Evolutionary conservation across 2,888 invertebrate species (phyloP).

Genomic region (Sphaerophoria rueppellii): DNA sequence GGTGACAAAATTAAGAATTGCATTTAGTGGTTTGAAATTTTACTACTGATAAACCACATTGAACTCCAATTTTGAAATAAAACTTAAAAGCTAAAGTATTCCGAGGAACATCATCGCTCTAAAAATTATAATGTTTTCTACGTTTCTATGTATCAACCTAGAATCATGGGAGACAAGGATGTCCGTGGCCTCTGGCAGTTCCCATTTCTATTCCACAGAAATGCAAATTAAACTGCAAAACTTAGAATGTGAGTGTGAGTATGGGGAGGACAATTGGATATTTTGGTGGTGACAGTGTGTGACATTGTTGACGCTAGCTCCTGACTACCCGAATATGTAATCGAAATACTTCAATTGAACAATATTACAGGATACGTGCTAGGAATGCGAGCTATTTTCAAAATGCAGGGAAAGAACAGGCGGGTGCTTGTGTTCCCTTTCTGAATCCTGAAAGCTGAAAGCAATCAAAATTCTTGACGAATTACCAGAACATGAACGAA

Average conservation of each 20-base stretch:
- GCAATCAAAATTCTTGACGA: conserved; percentile 74
- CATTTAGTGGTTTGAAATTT: no score
- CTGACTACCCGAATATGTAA: conserved; percentile 68
- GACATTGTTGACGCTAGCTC: conserved; percentile 67
- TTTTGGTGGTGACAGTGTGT: conserved; percentile 61
- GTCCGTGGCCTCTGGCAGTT: no score
- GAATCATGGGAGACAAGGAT: no score
- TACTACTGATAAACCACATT: no score
- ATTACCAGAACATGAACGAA: conserved; percentile 63
- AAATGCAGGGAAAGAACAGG: neutral
- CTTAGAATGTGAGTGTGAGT: neutral
- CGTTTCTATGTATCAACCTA: no score
- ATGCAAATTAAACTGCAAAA: neutral
- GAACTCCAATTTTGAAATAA: no score
- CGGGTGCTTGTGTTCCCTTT: conserved; percentile 28
- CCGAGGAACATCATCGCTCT: no score
- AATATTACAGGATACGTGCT: conserved; percentile 72
- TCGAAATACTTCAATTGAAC: conserved; percentile 71
- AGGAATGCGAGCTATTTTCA: conserved; percentile 62
- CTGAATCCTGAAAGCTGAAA: conserved; percentile 27
- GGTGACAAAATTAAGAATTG: no score
- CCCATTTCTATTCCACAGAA: no score
- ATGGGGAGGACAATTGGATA: conserved; percentile 39
- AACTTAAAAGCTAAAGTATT: no score
- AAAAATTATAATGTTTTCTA: no score